A percentile compares a stretch with the other conserved stretches of the same genome.
Conservation (phyloP, 35 echinoderm and acorn worm species). For the Heliocidaris tuberculata region DNA sequence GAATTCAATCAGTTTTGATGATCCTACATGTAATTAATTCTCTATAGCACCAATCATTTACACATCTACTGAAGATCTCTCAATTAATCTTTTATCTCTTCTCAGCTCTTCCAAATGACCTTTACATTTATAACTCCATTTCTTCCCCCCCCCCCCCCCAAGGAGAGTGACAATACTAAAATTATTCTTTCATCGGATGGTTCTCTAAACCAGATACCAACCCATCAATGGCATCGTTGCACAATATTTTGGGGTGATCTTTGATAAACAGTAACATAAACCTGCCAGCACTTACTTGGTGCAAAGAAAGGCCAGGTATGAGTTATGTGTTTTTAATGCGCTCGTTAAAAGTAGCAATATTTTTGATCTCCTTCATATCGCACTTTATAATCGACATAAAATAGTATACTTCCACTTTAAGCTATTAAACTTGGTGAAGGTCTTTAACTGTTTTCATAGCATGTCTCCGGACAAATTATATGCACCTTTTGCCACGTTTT, state of each 20-base stretch:
- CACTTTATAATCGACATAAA: neutral
- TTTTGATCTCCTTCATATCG: neutral
- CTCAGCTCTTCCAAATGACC: neutral
- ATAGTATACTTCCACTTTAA: neutral
- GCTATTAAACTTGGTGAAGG: neutral
- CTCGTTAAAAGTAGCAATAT: slow-evolving; percentile 11
- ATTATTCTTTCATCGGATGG: neutral
- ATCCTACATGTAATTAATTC: neutral
- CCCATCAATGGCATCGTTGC: neutral
- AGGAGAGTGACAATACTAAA: neutral
- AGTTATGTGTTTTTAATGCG: neutral
- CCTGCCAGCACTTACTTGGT: neutral
- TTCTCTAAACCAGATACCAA: neutral
- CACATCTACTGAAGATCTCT: neutral
- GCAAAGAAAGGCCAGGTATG: neutral
- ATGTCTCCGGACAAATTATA: neutral
- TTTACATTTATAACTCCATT: neutral
- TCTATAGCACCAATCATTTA: neutral
- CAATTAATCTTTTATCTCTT: neutral
- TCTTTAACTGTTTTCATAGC: neutral
- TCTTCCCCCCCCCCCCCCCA: neutral
- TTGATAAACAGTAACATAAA: neutral
- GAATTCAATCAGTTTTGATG: neutral
- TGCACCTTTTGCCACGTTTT: neutral
- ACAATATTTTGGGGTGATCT: neutral